Conservation (phyloP, 2,113 vertebrate species). For the Aegypius monachus region DNA sequence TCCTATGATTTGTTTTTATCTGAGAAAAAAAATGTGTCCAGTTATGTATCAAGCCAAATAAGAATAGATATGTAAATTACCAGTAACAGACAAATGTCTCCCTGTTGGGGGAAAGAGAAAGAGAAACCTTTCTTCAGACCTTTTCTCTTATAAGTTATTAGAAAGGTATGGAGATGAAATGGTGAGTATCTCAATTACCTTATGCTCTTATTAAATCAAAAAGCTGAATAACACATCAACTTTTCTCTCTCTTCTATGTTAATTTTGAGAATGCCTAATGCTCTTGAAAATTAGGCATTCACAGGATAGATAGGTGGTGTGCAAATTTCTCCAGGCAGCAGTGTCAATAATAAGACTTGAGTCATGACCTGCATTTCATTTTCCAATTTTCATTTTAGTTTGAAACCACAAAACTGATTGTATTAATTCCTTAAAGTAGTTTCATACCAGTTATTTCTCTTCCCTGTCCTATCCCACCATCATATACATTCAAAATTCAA, state of each 20-base stretch:
- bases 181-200: background rate
- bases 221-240: background rate
- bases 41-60: background rate
- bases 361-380: background rate
- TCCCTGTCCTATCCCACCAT: background rate
- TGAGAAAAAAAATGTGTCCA: background rate
- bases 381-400: background rate
- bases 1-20: background rate
- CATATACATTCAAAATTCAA: background rate
- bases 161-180: background rate
- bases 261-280: background rate
- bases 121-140: background rate
- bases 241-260: background rate
- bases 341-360: background rate
- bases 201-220: background rate
- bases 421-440: background rate
- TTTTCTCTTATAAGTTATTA: background rate
- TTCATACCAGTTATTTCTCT: background rate
- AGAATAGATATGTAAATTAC: background rate
- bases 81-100: background rate
- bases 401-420: background rate
- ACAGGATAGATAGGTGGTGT: background rate
- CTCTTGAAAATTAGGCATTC: background rate
- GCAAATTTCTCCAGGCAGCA: background rate
- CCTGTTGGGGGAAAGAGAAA: background rate